phyloP scores from a whole-genome alignment of 2,888 invertebrate species.

The Drosophila crucigera region DNA sequence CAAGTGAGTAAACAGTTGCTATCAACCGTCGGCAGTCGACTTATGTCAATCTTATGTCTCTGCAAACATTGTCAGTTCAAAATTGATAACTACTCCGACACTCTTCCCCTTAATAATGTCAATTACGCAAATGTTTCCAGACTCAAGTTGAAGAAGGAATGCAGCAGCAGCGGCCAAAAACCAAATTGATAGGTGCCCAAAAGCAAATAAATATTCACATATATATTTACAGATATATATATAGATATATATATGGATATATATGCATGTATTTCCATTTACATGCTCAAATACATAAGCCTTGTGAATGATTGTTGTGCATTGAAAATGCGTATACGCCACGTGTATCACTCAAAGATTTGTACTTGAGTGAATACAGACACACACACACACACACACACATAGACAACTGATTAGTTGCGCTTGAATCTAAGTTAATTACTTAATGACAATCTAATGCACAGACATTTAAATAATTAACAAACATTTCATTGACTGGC shows the following conservation, averaged over 20 bases:
- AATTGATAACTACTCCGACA: conserved; percentile 10
- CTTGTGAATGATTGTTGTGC: conserved; percentile 20
- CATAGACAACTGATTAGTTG: conserved; percentile 24
- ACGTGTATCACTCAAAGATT: conserved; percentile 29
- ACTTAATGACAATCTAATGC: conserved; percentile 76
- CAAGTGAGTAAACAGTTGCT: conserved; percentile 24
- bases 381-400: conserved; percentile 5
- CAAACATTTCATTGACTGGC: conserved; percentile 75
- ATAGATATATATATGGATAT: background rate
- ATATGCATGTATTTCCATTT: conserved; percentile 15
- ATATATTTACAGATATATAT: conserved; percentile 23
- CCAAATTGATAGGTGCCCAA: background rate
- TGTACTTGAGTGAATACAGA: conserved; percentile 19
- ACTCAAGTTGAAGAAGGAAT: background rate
- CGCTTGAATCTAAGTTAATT: conserved; percentile 67
- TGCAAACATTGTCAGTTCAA: conserved; percentile 32
- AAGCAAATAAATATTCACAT: conserved; percentile 14
- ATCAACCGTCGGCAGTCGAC: background rate
- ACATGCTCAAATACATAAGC: background rate
- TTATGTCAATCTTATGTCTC: background rate
- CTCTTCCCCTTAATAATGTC: conserved; percentile 4
- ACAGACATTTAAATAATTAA: conserved; percentile 70
- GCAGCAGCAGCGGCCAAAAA: background rate
- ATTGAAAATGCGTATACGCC: conserved; percentile 51
- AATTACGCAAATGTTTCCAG: conserved; percentile 31